These are phyloP conservation scores for Trichogramma dendrolimi DNA, from an alignment of 2,888 invertebrate genomes.

Conservation along the genomic window DNA sequence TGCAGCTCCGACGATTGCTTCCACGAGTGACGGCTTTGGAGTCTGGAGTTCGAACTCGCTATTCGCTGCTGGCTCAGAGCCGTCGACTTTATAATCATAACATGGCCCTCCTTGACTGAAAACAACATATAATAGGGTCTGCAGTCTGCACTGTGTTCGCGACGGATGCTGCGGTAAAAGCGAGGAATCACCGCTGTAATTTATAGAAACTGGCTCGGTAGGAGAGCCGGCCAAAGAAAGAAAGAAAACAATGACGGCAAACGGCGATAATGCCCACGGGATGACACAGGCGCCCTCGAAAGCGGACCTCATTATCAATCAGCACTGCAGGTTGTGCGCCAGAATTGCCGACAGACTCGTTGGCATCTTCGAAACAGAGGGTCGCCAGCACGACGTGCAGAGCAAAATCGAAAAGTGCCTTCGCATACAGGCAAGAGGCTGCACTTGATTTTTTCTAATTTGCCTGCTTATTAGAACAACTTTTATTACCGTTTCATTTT, in stretches of 20 bases:
- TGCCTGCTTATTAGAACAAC: not conserved
- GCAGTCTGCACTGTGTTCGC: too few species aligned
- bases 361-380: constrained; percentile 52
- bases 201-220: too few species aligned
- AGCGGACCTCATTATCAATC: not conserved
- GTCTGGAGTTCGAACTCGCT: too few species aligned
- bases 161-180: too few species aligned
- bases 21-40: too few species aligned
- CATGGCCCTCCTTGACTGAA: too few species aligned
- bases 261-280: not conserved
- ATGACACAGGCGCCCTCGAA: not conserved
- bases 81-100: too few species aligned
- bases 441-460: constrained; percentile 14
- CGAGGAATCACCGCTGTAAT: too few species aligned
- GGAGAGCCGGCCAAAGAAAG: not conserved
- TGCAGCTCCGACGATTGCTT: too few species aligned
- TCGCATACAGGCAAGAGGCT: constrained; percentile 47
- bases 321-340: constrained; percentile 53
- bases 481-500: too few species aligned
- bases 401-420: constrained; percentile 51
- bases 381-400: constrained; percentile 49
- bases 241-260: not conserved
- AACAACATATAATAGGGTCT: too few species aligned
- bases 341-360: constrained; percentile 42
- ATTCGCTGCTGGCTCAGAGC: too few species aligned